These are phyloP conservation scores for Scrobipalpa atriplicella DNA, from an alignment of 2,888 invertebrate species.

Conservation along the genomic window DNA sequence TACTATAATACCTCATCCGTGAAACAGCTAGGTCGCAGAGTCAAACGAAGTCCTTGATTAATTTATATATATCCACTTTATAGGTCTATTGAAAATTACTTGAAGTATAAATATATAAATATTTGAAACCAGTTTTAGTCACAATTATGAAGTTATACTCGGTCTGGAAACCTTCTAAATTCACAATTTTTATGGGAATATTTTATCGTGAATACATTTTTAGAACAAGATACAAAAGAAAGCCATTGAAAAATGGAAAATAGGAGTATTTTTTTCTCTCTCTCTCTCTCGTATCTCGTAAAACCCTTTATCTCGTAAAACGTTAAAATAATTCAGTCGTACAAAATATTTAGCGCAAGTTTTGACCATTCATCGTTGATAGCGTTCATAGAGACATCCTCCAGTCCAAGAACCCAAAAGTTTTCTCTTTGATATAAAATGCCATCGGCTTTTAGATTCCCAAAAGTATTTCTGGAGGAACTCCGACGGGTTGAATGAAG, in stretches of 20 bases:
- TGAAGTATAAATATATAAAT: no score
- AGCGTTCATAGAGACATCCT: slow-evolving; percentile 15
- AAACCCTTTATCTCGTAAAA: neutral
- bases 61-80: slow-evolving; percentile 10
- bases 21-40: slow-evolving; percentile 5
- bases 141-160: no score
- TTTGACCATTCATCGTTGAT: slow-evolving; percentile 18
- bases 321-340: neutral
- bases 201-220: no score
- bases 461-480: slow-evolving; percentile 39
- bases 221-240: no score
- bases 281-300: no score
- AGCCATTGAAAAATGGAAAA: no score
- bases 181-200: no score
- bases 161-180: no score
- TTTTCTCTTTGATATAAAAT: slow-evolving; percentile 44
- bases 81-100: neutral
- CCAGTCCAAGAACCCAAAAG: slow-evolving; percentile 36
- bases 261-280: no score
- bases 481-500: slow-evolving; percentile 37
- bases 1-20: slow-evolving; percentile 24
- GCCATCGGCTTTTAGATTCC: slow-evolving; percentile 39
- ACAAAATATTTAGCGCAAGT: slow-evolving; percentile 18
- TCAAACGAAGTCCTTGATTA: slow-evolving; percentile 12
- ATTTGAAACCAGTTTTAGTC: no score